Base-by-base conservation (phyloP, 2,888 invertebrate genomes). In the Hydropsyche betteni region DNA sequence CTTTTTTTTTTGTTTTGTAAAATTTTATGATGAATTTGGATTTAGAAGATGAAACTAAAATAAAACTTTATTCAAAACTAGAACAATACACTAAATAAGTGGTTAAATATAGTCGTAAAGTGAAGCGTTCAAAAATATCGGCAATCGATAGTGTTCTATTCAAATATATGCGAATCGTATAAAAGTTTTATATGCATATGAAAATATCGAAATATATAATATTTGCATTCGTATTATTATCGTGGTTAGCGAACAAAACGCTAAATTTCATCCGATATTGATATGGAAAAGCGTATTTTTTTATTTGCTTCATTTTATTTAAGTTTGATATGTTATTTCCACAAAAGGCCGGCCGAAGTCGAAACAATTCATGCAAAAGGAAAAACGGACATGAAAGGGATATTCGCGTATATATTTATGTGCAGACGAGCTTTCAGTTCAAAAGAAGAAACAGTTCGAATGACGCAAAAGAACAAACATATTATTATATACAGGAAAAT, bases 321-420 rank as follows among this genome's bases (percentile, higher is more conserved):
- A 33, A 36, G 36, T 34, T 64, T 34, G 34, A 36, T 34, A 64
- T 64, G 64, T 64, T 64, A 36, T 64, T 36, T 64, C 64, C 12
- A 64, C 64, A 64, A 64, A 64, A 36, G 64, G n/a, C 5, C 34
- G n/a, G 64, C 34, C 34, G 64, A 64, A 64, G 64, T 64, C 64
- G 34, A 64, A 64, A 64, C 64, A 64, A 64, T 64, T 64, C 64
- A 64, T 64, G 64, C 64, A 64, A 64, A 64, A 64, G 34, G 64
- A 44, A 34, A 64, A 64, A 64, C 64, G 36, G 64, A 64, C 64
- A 64, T 64, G 34, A 64, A 64, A 64, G 36, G 64, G 64, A 64
- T 64, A 64, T 34, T n/a, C 55, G 36, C 44, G 44, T 44, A 44
- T 44, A 44, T 44, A 44, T 44, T 44, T 44, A 44, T 4, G 44